phyloP scores from a whole-genome alignment of 2,888 invertebrate species.

The Pasiphila rectangulata region DNA sequence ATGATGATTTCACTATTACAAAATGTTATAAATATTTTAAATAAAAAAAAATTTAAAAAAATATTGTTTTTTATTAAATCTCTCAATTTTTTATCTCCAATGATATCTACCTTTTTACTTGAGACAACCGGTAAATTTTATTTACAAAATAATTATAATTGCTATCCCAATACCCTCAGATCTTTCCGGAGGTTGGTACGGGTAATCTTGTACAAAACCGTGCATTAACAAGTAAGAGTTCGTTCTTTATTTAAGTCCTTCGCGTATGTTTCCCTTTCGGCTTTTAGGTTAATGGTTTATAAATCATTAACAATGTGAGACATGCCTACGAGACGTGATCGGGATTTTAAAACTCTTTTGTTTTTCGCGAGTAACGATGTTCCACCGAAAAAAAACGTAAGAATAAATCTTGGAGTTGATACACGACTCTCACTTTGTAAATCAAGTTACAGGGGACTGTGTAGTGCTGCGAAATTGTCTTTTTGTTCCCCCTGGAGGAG shows the following conservation, averaged over 20 bases:
- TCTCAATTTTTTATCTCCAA: no score
- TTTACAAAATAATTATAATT: no score
- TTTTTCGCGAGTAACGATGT: constrained; percentile 27
- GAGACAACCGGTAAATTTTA: no score
- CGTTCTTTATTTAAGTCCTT: constrained; percentile 42
- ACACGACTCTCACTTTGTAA: constrained; percentile 23
- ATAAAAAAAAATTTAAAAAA: no score
- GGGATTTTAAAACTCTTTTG: constrained; percentile 35
- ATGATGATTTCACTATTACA: no score
- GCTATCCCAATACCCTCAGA: no score
- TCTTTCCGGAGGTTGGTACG: no score
- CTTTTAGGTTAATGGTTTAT: constrained; percentile 66
- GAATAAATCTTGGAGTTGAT: constrained; percentile 32
- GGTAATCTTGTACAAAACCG: constrained; percentile 12
- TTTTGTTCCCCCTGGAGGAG: constrained; percentile 9
- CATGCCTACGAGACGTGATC: constrained; percentile 51
- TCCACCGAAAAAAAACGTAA: constrained; percentile 37
- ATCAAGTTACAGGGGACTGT: constrained; percentile 25
- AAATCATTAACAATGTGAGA: constrained; percentile 65
- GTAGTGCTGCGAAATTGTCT: constrained; percentile 19
- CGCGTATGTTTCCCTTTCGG: constrained; percentile 44
- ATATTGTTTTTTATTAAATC: no score
- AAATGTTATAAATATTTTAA: no score
- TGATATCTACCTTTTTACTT: no score
- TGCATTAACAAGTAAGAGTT: constrained; percentile 35